These are phyloP conservation scores for Lochmaea crataegi DNA, from an alignment of 2,888 invertebrate genomes.

Conservation along the genomic window DNA sequence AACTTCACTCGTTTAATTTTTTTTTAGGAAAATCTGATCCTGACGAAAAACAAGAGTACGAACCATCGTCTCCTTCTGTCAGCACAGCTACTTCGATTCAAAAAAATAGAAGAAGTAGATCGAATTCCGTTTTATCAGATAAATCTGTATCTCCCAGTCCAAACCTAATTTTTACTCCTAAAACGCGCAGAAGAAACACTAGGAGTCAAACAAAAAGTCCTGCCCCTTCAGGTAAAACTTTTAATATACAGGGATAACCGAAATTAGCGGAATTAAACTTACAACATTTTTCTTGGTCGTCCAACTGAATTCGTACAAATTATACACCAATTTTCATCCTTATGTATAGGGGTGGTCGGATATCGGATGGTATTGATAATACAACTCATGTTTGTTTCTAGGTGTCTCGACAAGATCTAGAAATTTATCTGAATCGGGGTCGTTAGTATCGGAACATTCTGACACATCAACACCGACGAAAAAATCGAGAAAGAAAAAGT, in stretches of 20 bases:
- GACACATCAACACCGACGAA: slow-evolving; percentile 41
- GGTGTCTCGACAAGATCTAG: slow-evolving; percentile 47
- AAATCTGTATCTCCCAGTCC: slow-evolving; percentile 32
- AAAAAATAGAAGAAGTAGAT: slow-evolving; percentile 44
- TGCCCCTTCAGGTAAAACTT: slow-evolving; percentile 32
- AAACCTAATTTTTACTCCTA: slow-evolving; percentile 29
- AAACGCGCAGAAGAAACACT: slow-evolving; percentile 22
- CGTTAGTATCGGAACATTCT: slow-evolving; percentile 45
- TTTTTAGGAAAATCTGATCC: slow-evolving; percentile 56
- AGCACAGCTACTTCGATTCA: slow-evolving; percentile 40
- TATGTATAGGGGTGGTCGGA: too few relatives aligned
- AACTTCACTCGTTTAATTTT: too few relatives aligned
- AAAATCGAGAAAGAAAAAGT: slow-evolving; percentile 37
- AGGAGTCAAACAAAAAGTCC: slow-evolving; percentile 38
- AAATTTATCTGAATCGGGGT: slow-evolving; percentile 46
- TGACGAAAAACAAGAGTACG: slow-evolving; percentile 55
- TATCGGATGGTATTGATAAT: too few relatives aligned
- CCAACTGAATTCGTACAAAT: too few relatives aligned
- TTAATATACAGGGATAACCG: too few relatives aligned
- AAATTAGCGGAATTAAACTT: too few relatives aligned
- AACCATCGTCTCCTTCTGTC: slow-evolving; percentile 51
- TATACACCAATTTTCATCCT: too few relatives aligned
- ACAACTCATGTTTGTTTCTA: slow-evolving; percentile 16
- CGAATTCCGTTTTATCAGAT: slow-evolving; percentile 49
- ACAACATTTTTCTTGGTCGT: too few relatives aligned